Evolutionary conservation across 2,113 vertebrate genomes (phyloP), one percentile per base, ranked within the genome.

Genomic region (Psittacula cyanocephala): DNA sequence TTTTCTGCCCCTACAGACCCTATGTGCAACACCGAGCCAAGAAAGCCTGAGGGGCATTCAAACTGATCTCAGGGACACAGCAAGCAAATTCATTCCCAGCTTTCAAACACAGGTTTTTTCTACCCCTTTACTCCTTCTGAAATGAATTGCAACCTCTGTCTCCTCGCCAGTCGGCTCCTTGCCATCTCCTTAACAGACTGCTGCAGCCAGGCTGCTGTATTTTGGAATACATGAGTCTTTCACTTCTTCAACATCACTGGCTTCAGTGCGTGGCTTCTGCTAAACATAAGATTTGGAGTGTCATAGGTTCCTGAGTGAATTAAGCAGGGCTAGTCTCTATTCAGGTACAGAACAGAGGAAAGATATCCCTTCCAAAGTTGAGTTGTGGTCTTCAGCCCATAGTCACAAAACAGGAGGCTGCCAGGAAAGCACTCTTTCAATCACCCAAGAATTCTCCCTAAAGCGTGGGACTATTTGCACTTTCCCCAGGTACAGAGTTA

Each of bases 11-110:
- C 14, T 27, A 11, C 20, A 83, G 35, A 76, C 35, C 16, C 18
- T 46, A 13, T 1, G 1, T 2, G 0, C 60, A 78, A 63, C 1
- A 0, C 8, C 29, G 22, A 19, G 29, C 27, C 24, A 63, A 50
- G 24, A 28, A 70, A 77, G 37, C 12, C 12, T 52, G 28, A 41
- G 17, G 19, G 13, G 31, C 13, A 17, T 35, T 75, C 55, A 75
- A 11, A 35, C 5, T 17, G 12, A 52, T 31, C 31, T 62, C 7
- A 3, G 23, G 17, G 53, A 28, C n/a, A 41, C 7, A 49, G 55
- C 71, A 67, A 37, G 22, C 18, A 65, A 50, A 83, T 63, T 62
- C 1, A 28, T 46, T 67, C 37, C 19, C 4, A 6, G 9, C 8
- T 83, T 82, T 86, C 29, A 69, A 55, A 15, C 4, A 25, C 2